Base-by-base conservation (phyloP, 2,888 invertebrate genomes). In the Gnatocerus cornutus region DNA sequence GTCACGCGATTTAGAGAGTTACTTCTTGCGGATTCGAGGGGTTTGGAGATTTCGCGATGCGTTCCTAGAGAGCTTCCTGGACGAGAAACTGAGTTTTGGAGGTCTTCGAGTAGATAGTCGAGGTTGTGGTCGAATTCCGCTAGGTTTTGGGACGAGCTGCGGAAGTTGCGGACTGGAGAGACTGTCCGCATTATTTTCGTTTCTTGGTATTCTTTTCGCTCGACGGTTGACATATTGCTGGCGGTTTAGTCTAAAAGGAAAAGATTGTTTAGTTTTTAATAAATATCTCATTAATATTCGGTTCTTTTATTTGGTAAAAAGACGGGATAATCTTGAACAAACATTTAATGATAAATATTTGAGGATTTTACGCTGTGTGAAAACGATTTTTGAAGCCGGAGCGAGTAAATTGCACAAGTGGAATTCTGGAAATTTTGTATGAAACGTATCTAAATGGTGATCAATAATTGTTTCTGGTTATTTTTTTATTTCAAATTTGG, bases 141-240 rank as follows among this genome's bases (percentile, higher is more conserved):
- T 64, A 84, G 65, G 73, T 84, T 82, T 72, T 84, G 84, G 27
- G 76, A 77, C 2, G 84, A 83, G 45, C 76, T 76, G 61, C 82
- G 77, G 13, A 75, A 73, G 69, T 76, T 79, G 59, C 81, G 79
- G 3, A 77, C 75, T 8, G 85, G 85, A 0, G 84, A 84, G 7
- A 83, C 73, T 6, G 83, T 83, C 59, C 83, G 75, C 73, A 80
- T 74, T 45, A 83, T 77, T 72, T 81, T 81, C 29, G 83, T 83
- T 78, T 84, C 84, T 72, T 84, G 82, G 68, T 82, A 84, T 76
- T 85, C 84, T 73, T 84, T 85, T 66, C 85, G 76, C 79, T 85
- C 84, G 46, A 84, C 76, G 64, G 79, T 83, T 59, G 85, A 82
- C 85, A 85, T 85, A 65, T 75, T 81, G 45, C 12, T 27, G 48